Conservation (phyloP, 2,888 invertebrate genomes). For the Lycia hirtaria region DNA sequence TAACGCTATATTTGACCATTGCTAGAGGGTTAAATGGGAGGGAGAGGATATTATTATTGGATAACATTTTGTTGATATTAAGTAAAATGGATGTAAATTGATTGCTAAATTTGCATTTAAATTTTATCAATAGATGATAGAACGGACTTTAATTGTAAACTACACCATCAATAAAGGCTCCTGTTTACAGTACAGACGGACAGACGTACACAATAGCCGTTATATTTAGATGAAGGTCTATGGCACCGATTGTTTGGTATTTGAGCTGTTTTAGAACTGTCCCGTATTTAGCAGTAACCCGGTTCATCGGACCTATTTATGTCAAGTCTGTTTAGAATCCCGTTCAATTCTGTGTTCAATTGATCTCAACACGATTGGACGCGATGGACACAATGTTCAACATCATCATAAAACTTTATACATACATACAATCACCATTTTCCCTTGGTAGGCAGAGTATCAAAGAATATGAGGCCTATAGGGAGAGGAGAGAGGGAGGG, state of each 20-base stretch:
- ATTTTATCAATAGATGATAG: constrained; percentile 22
- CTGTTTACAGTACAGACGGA: constrained; percentile 38
- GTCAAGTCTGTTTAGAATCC: not conserved
- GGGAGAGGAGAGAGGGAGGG: too few relatives aligned
- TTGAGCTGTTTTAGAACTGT: constrained; percentile 11
- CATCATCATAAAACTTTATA: too few relatives aligned
- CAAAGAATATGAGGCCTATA: too few relatives aligned
- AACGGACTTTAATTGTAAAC: constrained; percentile 26
- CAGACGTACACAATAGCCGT: constrained; percentile 32
- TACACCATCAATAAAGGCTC: constrained; percentile 33
- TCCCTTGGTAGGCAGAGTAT: too few relatives aligned
- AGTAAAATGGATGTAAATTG: too few relatives aligned
- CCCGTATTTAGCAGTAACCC: constrained; percentile 10
- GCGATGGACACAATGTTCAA: too few relatives aligned
- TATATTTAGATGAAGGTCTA: constrained; percentile 39
- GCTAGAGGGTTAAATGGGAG: too few relatives aligned
- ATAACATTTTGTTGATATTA: too few relatives aligned
- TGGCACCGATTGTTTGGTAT: constrained; percentile 32
- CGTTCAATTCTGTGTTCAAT: not conserved
- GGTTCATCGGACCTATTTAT: constrained; percentile 10
- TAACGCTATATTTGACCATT: too few relatives aligned
- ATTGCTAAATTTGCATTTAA: too few relatives aligned
- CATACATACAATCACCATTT: too few relatives aligned
- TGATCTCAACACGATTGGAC: not conserved
- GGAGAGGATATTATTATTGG: too few relatives aligned